Base-by-base conservation (phyloP, 1,140 invertebrate species). In the Megalopta genalis region DNA sequence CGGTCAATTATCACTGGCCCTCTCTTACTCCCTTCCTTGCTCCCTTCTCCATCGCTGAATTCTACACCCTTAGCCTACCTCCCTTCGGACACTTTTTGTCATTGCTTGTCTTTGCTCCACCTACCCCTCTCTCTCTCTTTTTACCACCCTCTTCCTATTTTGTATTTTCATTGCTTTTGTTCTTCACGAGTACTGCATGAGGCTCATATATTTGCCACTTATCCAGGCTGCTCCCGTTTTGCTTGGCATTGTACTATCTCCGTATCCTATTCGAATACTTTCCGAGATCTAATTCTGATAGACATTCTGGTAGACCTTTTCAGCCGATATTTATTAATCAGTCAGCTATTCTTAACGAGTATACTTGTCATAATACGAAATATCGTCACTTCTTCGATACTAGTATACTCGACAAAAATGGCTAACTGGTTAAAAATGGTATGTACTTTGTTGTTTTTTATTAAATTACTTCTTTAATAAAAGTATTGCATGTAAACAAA, bases 1-100 rank as follows among this genome's bases (percentile, higher is more conserved):
- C 79, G 83, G 79, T 85, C 83, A 85, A 85, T 85, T 85, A 85
- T 85, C 83, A 74, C 79, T 74, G 70, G 32, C 25, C 80, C 78
- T 39, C 23, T 69, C 64, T 46, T 16, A 39, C 59, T 42, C 49
- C 23, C 64, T 67, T 42, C 74, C 37, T 27, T 63, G 23, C 23
- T 46, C 12, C 52, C 57, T 42, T 66, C 14, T 27, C 27, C 39
- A 10, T 9, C 63, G 21, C 18, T 3, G 23, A n/a, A 14, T 21
- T 21, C 42, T 37, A n/a, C 4, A 32, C 46, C 23, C 6, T 32
- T n/a, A 7, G 6, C 54, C 8, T 57, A 7, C 14, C 5, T 2
- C 12, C 7, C 27, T 46, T 14, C 6, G 2, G 23, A 42, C 3
- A 9, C 54, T 63, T 27, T 37, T 27, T 37, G 14, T 1, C 7